Evolutionary conservation across 1,140 invertebrate species (phyloP).

Genomic region (Vanessa tameamea): DNA sequence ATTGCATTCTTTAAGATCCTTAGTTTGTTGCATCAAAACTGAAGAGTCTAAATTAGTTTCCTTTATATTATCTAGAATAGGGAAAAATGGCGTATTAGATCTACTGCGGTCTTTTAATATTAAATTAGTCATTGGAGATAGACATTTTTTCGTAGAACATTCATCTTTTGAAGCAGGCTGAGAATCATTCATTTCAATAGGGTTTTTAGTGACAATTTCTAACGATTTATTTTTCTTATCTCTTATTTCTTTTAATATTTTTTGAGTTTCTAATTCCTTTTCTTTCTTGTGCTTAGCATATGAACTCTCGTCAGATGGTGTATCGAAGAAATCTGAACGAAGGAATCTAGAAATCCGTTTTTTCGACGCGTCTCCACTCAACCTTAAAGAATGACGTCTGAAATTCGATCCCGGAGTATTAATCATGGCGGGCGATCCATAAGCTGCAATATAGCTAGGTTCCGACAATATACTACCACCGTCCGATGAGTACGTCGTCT

Average conservation of each 20-base stretch:
- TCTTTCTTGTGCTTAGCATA: conserved; percentile 86
- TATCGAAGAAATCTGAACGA: conserved; percentile 89
- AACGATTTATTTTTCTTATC: conserved; percentile 81
- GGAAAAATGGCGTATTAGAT: conserved; percentile 77
- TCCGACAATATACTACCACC: conserved; percentile 63
- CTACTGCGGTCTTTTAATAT: conserved; percentile 70
- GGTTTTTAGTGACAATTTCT: conserved; percentile 54
- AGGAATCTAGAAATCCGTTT: conserved; percentile 86
- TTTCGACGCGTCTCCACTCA: conserved; percentile 66
- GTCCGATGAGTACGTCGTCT: conserved; percentile 56
- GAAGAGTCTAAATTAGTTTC: conserved; percentile 58
- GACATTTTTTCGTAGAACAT: conserved; percentile 55
- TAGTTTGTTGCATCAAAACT: conserved; percentile 26
- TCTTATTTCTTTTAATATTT: conserved; percentile 83
- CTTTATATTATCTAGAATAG: conserved; percentile 77
- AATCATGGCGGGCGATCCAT: conserved; percentile 50
- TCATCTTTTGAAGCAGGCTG: conserved; percentile 51
- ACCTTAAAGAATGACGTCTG: conserved; percentile 70
- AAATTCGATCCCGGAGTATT: conserved; percentile 54
- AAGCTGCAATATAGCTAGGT: conserved; percentile 70
- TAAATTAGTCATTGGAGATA: conserved; percentile 66
- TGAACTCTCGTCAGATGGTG: conserved; percentile 85
- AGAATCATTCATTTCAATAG: conserved; percentile 45
- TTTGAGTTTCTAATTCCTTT: conserved; percentile 83
- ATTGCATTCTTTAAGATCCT: conserved; percentile 32